Evolutionary conservation across 1,140 invertebrate genomes (phyloP).

Genomic region (Adoxophyes honmai): DNA sequence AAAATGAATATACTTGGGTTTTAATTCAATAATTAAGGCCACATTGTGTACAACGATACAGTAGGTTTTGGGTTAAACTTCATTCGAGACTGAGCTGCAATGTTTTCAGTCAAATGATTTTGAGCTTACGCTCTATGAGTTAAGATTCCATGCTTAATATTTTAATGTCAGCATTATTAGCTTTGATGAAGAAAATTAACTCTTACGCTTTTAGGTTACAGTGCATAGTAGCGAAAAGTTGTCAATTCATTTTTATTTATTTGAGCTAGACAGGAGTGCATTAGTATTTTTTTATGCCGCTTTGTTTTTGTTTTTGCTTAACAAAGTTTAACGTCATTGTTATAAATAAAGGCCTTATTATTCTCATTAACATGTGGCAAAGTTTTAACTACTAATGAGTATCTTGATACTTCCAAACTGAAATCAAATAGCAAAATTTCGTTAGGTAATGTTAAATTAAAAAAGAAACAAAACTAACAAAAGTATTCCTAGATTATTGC

Average conservation of each 20-base stretch:
- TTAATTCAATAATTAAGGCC: too few relatives aligned
- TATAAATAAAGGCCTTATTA: too few relatives aligned
- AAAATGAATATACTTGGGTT: too few relatives aligned
- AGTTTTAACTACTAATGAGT: too few relatives aligned
- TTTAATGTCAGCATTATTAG: not conserved
- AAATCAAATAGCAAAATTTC: too few relatives aligned
- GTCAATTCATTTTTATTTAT: not conserved
- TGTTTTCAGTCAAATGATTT: slow-evolving; percentile 35
- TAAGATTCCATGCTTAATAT: not conserved
- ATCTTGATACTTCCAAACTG: too few relatives aligned
- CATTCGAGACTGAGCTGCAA: slow-evolving; percentile 30
- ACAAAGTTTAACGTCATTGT: too few relatives aligned
- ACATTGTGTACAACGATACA: too few relatives aligned
- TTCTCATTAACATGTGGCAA: too few relatives aligned
- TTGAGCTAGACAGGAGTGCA: slow-evolving; percentile 10
- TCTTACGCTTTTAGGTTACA: not conserved
- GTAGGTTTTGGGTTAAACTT: slow-evolving; percentile 25
- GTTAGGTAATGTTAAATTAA: too few relatives aligned
- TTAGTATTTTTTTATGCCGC: slow-evolving; percentile 9
- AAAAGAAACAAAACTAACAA: too few relatives aligned
- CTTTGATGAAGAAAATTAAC: not conserved
- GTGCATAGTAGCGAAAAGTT: not conserved
- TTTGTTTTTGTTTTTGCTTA: not conserved
- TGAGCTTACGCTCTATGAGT: slow-evolving; percentile 23
- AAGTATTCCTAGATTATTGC: too few relatives aligned